Percentiles rank a stretch among this genome's conserved stretches.
Conservation (phyloP, 2,113 vertebrate genomes). For the Eira barbara region DNA sequence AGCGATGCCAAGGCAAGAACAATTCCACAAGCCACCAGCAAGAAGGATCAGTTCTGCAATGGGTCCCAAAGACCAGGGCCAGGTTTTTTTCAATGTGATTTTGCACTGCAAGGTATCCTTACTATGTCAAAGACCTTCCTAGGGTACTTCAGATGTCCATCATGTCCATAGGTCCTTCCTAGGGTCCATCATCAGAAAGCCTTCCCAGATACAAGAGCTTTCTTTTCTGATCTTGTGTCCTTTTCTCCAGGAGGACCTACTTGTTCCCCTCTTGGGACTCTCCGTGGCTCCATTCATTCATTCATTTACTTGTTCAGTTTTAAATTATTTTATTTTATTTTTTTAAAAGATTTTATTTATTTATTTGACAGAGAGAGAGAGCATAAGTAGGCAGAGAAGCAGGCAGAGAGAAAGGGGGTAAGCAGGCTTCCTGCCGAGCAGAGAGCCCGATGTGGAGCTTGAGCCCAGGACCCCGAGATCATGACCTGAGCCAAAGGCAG, state of each 20-base stretch:
- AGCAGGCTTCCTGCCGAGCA: too few species aligned
- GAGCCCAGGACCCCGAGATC: too few species aligned
- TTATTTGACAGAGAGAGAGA: too few species aligned
- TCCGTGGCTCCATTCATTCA: not conserved
- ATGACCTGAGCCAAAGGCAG: too few species aligned
- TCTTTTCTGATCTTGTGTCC: not conserved
- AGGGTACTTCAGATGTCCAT: not conserved
- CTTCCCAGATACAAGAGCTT: not conserved
- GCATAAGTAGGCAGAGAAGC: too few species aligned
- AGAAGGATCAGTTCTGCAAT: not conserved
- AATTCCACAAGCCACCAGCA: not conserved
- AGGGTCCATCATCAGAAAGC: not conserved
- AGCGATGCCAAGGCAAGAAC: not conserved
- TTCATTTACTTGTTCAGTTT: not conserved
- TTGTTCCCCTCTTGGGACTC: not conserved
- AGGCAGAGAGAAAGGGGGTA: too few species aligned
- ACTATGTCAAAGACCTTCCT: not conserved
- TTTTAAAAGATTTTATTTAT: too few species aligned
- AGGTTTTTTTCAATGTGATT: not conserved
- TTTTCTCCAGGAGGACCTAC: not conserved
- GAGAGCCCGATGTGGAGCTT: too few species aligned
- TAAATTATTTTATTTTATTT: not conserved
- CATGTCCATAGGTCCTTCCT: not conserved
- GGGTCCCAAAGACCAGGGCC: not conserved
- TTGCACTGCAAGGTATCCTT: not conserved